These are phyloP conservation scores for Callimico goeldii DNA, from an alignment of 2,797 vertebrate genomes.

Conservation along the genomic window DNA sequence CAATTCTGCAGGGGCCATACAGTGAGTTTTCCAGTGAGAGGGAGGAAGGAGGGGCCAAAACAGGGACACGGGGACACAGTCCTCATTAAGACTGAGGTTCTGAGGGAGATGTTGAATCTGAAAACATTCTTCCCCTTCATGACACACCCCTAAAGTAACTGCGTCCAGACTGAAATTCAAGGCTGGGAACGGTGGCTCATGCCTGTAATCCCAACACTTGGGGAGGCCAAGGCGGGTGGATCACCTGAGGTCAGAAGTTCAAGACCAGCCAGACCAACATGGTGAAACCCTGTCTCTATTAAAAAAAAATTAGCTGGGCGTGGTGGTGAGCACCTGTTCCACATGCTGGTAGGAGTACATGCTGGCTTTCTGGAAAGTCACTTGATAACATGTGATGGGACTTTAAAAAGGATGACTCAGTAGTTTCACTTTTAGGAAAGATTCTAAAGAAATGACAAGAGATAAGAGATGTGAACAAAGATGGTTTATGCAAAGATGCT, in stretches of 20 bases:
- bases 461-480: background rate
- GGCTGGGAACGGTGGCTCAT: background rate
- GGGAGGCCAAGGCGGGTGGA: background rate
- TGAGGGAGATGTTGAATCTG: background rate
- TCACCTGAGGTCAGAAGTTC: background rate
- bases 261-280: too few species aligned
- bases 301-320: too few species aligned
- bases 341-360: background rate
- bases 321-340: too few species aligned
- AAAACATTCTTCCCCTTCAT: background rate
- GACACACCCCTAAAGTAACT: background rate
- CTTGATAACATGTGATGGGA: background rate
- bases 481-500: background rate
- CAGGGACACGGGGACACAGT: background rate
- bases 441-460: background rate
- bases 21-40: background rate
- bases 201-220: background rate
- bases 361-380: background rate
- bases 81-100: background rate
- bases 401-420: conserved; percentile 35
- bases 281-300: too few species aligned
- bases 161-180: background rate
- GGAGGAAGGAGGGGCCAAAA: too few species aligned
- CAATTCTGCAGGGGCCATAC: background rate
- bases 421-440: conserved; percentile 52